Base-by-base conservation (phyloP, 2,113 vertebrate genomes). In the Prunella himalayana region DNA sequence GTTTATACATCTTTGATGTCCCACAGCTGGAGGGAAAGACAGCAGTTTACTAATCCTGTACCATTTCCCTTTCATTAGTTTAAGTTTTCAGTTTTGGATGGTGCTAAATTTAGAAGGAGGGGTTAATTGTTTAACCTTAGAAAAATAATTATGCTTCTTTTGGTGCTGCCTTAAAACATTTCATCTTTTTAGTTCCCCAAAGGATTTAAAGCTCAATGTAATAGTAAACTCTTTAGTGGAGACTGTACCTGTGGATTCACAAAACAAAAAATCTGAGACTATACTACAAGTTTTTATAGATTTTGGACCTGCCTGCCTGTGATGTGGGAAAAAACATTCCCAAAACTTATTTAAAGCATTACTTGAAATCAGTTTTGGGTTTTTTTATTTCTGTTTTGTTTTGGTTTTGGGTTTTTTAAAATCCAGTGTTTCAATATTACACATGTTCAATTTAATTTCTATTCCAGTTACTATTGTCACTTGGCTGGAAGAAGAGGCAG, bases 71-170 rank as follows among this genome's bases (percentile, higher is more conserved):
- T 88, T 78, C 59, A 54, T 39, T 86, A 70, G 31, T 39, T 73
- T 42, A 54, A 72, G 21, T 66, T 73, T 16, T 63, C 54, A 77
- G 16, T 86, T 90, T 42, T 53, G 60, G 16, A 56, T 57, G n/a
- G 19, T 5, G 3, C 50, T 70, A 59, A 78, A 70, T 66, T 59
- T 70, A 94, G 83, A 86, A 83, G 28, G 35, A 81, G 15, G 10
- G 23, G 33, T 83, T 81, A 86, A 91, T 66, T 70, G 51, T 71
- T 95, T 59, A 84, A 86, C n/a, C 18, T 80, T 41, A 77, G 13
- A 70, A 92, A 95, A 88, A 59, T 41, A 88, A 77, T 49, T 63
- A 61, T 2, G 10, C 25, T 39, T 57, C 53, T 60, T 86, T 53
- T 37, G 31, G 41, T 0, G 0, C 8, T 59, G 54, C 25, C 47